A percentile compares a stretch with the other conserved stretches of the same genome.
Conservation (phyloP, 1,140 invertebrate genomes). For the Mactra quadrangularis region DNA sequence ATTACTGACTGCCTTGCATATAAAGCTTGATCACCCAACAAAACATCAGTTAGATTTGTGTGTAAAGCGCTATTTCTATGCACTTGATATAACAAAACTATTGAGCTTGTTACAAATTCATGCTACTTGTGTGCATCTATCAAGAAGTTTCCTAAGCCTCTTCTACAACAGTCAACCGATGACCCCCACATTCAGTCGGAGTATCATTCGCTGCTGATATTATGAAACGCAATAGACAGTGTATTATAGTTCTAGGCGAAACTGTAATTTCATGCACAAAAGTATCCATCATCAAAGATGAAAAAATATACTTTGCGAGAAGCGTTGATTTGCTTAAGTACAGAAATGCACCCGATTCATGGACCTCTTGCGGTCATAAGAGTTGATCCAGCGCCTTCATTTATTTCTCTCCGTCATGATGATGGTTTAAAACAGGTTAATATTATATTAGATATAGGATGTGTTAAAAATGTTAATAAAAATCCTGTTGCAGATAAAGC, state of each 20-base stretch:
- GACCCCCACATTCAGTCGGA: conserved; percentile 30
- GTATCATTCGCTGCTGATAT: conserved; percentile 56
- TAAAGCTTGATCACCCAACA: conserved; percentile 66
- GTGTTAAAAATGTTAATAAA: conserved; percentile 61
- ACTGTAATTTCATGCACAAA: conserved; percentile 51
- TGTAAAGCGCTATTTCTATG: conserved; percentile 60
- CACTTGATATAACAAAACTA: conserved; percentile 62
- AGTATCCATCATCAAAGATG: conserved; percentile 34
- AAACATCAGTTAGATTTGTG: conserved; percentile 60
- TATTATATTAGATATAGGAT: conserved; percentile 34
- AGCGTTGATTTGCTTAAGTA: neutral
- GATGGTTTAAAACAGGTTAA: neutral
- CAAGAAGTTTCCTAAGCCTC: conserved; percentile 4
- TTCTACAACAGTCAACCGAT: conserved; percentile 35
- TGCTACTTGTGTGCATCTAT: conserved; percentile 64
- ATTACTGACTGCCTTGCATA: conserved; percentile 64
- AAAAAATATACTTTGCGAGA: conserved; percentile 23
- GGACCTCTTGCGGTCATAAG: conserved; percentile 46
- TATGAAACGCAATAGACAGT: conserved; percentile 46
- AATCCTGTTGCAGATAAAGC: conserved; percentile 61
- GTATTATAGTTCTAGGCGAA: conserved; percentile 59
- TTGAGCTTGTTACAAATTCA: neutral
- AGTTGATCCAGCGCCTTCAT: conserved; percentile 32
- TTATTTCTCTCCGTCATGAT: conserved; percentile 25
- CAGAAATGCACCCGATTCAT: conserved; percentile 43